Conservation (phyloP, 2,113 vertebrate species). For the Phalacrocorax carbo region DNA sequence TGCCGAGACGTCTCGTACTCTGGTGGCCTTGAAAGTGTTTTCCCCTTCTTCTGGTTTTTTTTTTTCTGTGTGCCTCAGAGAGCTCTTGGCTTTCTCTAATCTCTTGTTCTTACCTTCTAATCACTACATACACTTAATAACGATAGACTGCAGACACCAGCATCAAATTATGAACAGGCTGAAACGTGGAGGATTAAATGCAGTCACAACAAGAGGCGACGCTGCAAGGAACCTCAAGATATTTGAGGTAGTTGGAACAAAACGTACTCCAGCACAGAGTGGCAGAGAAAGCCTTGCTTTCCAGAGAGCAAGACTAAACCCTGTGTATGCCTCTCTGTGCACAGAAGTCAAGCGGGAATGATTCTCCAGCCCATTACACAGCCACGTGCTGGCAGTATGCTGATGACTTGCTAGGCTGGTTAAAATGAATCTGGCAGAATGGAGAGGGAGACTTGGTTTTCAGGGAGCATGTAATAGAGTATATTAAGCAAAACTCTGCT, state of each 20-base stretch:
- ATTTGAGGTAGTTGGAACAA: background rate
- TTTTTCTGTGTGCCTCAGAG: background rate
- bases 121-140: background rate
- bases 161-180: background rate
- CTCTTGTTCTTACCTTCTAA: conserved; percentile 32
- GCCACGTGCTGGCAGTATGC: background rate
- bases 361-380: background rate
- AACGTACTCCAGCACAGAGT: background rate
- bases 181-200: accelerated
- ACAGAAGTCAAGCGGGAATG: background rate
- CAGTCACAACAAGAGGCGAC: background rate
- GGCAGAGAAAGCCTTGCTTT: background rate
- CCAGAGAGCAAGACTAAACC: background rate
- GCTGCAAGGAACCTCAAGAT: background rate
- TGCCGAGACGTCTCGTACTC: conserved; percentile 35
- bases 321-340: accelerated
- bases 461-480: background rate
- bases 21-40: conserved; percentile 42
- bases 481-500: background rate
- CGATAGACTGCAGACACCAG: background rate
- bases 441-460: background rate
- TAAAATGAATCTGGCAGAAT: background rate
- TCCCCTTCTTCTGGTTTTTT: background rate
- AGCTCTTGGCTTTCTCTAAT: conserved; percentile 30
- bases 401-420: background rate